Conservation (phyloP, 2,888 invertebrate species). For the Noctua janthina region DNA sequence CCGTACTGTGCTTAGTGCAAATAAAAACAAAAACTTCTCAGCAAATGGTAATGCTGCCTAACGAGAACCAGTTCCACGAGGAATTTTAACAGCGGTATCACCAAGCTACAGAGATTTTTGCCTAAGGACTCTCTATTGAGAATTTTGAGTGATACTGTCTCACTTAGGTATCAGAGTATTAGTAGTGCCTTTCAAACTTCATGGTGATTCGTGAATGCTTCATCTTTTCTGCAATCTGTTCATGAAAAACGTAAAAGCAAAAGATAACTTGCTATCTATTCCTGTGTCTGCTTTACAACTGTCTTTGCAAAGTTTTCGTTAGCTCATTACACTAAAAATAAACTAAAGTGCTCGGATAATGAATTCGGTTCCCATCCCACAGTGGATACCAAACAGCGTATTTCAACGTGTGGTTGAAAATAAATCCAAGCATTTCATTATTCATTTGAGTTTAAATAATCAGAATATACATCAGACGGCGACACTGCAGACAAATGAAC, state of each 20-base stretch:
- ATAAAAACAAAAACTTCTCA: background rate
- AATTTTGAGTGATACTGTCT: background rate
- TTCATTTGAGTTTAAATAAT: background rate
- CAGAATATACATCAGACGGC: background rate
- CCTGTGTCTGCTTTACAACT: background rate
- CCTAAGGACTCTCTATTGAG: background rate
- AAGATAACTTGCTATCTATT: background rate
- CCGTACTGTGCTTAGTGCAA: background rate
- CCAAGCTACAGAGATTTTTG: background rate
- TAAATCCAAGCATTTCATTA: conserved; percentile 12
- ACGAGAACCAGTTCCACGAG: background rate
- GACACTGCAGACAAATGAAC: conserved; percentile 9
- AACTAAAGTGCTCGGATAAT: conserved; percentile 19
- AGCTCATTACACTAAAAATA: background rate
- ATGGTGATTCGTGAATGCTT: background rate
- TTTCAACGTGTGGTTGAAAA: conserved; percentile 2
- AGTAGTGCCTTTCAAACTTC: background rate
- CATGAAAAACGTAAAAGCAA: background rate
- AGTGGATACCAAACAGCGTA: background rate
- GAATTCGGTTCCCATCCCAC: conserved; percentile 24
- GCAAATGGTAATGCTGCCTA: background rate
- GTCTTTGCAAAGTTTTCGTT: background rate
- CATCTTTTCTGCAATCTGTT: background rate
- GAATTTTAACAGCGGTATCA: background rate
- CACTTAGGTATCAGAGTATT: background rate